phyloP scores from a whole-genome alignment of 2,113 vertebrate species.

The Vulpes ferrilata region DNA sequence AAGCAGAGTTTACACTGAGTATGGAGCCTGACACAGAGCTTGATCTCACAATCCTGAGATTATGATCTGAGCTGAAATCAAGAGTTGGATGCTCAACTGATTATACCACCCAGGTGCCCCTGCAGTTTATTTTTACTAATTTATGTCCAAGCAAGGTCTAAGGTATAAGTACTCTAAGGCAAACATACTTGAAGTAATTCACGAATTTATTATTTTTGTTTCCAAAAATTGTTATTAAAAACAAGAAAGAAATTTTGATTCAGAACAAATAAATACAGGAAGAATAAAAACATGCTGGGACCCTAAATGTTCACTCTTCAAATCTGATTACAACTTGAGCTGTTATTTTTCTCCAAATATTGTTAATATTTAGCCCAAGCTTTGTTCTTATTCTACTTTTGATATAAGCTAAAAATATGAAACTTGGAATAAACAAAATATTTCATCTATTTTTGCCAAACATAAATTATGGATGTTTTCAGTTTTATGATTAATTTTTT shows the following conservation, averaged over 20 bases:
- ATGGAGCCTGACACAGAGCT: background rate
- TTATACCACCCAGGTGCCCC: background rate
- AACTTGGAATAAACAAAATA: background rate
- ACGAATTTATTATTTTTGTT: constrained; percentile 23
- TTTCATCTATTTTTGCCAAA: background rate
- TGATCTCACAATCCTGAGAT: background rate
- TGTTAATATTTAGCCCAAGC: background rate
- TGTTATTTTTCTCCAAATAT: background rate
- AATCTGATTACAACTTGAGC: constrained; percentile 26
- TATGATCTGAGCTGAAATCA: background rate
- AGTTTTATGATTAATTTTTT: background rate
- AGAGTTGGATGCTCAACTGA: background rate
- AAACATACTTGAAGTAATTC: background rate
- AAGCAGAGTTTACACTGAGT: background rate
- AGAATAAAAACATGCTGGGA: background rate
- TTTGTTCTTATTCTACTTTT: background rate
- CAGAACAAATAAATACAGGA: background rate
- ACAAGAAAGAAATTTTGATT: background rate
- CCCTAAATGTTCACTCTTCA: background rate
- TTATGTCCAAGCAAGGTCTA: background rate
- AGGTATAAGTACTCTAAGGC: background rate
- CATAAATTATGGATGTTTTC: background rate
- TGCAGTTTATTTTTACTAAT: background rate
- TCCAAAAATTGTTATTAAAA: background rate
- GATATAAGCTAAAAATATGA: background rate